These are phyloP conservation scores for Ranitomeya imitator DNA, from an alignment of 2,113 vertebrate genomes.

Conservation along the genomic window DNA sequence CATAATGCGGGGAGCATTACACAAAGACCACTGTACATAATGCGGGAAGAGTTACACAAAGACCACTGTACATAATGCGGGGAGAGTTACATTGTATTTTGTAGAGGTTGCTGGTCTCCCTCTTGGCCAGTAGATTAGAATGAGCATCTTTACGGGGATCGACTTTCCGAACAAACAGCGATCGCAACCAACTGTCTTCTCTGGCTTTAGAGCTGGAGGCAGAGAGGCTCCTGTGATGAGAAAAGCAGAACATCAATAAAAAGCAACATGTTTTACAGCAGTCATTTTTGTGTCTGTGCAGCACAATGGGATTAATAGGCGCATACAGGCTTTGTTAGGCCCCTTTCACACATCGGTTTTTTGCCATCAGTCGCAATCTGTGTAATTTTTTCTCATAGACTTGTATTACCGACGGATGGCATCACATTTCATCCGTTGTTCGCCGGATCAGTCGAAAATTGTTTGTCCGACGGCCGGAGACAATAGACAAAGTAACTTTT, in stretches of 20 bases:
- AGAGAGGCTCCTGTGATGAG: conserved; percentile 72
- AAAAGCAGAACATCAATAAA: neutral
- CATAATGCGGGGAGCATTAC: too few species aligned
- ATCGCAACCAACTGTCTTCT: conserved; percentile 96
- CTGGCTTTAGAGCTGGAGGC: conserved; percentile 69
- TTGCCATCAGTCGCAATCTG: too few species aligned
- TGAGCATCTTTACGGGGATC: conserved; percentile 96
- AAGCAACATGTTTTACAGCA: neutral
- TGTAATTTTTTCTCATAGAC: too few species aligned
- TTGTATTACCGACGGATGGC: too few species aligned
- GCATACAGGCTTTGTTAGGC: too few species aligned
- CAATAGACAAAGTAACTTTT: too few species aligned
- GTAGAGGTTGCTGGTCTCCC: conserved; percentile 93
- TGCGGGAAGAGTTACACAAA: neutral
- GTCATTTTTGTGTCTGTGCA: neutral
- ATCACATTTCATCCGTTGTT: too few species aligned
- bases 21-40: neutral
- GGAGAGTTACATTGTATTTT: conserved; percentile 91
- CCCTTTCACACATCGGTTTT: too few species aligned
- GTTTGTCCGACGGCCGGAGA: too few species aligned
- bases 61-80: conserved; percentile 49
- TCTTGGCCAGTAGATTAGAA: conserved; percentile 94
- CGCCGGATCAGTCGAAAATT: too few species aligned
- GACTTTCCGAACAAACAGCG: conserved; percentile 94
- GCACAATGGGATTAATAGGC: neutral